phyloP scores from a whole-genome alignment of 2,888 invertebrate genomes.

The Coelinius sp. region DNA sequence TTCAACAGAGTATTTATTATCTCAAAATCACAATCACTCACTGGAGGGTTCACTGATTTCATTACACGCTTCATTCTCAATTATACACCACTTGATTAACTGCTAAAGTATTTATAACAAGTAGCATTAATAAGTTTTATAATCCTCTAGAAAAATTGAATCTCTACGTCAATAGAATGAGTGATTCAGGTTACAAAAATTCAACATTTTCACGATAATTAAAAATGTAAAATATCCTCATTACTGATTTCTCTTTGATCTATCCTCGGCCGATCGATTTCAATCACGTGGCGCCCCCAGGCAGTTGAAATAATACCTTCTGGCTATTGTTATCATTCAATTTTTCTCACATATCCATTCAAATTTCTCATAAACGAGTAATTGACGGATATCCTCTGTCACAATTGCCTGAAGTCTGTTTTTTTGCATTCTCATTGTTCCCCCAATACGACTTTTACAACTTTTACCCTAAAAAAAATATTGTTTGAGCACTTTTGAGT shows the following conservation, averaged over 20 bases:
- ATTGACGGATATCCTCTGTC: background rate
- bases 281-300: background rate
- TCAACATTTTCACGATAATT: background rate
- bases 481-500: background rate
- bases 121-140: background rate
- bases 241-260: constrained; percentile 3
- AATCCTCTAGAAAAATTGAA: background rate
- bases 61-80: background rate
- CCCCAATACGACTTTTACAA: background rate
- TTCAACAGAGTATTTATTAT: background rate
- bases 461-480: constrained; percentile 1
- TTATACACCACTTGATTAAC: background rate
- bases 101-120: background rate
- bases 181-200: background rate
- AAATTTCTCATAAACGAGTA: background rate
- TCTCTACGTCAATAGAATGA: background rate
- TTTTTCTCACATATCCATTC: background rate
- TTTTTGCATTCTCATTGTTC: background rate
- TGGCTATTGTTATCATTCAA: background rate
- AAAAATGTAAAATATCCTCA: background rate
- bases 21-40: background rate
- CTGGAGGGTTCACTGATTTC: background rate
- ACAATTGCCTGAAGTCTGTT: background rate
- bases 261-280: background rate
- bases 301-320: background rate